These are phyloP conservation scores for Macrotrachela quadricornifera DNA, from an alignment of 1,140 invertebrate genomes.

Conservation along the genomic window DNA sequence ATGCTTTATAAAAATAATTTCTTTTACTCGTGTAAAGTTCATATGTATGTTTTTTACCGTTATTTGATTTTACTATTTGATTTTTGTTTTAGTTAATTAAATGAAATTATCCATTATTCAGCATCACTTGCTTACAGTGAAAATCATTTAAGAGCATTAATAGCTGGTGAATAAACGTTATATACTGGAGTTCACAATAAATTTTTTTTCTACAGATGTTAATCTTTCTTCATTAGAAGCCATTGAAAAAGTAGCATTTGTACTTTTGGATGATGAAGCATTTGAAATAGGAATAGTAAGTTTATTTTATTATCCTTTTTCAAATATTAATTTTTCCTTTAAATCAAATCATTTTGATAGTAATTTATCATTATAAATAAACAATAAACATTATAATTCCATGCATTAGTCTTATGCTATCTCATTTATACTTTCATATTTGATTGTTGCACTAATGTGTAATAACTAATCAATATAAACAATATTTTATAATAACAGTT, in stretches of 20 bases:
- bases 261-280: conserved; percentile 66
- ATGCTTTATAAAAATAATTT: conserved; percentile 64
- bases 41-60: conserved; percentile 27
- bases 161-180: conserved; percentile 57
- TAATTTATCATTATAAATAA: too few species aligned
- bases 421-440: conserved; percentile 8
- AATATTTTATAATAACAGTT: neutral
- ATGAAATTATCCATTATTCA: conserved; percentile 61
- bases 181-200: conserved; percentile 61
- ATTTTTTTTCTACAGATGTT: conserved; percentile 50
- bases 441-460: conserved; percentile 1
- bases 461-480: neutral
- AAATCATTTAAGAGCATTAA: conserved; percentile 65
- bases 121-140: conserved; percentile 49
- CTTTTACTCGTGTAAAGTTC: conserved; percentile 62
- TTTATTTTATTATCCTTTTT: too few species aligned
- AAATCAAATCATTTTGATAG: too few species aligned
- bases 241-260: conserved; percentile 75
- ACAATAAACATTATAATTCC: too few species aligned
- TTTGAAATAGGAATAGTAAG: conserved; percentile 7
- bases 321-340: too few species aligned
- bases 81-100: conserved; percentile 50
- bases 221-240: conserved; percentile 66
- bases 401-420: too few species aligned
- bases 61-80: too few species aligned